These are phyloP conservation scores for Punctoribates punctum DNA, from an alignment of 2,888 invertebrate species.

Conservation along the genomic window DNA sequence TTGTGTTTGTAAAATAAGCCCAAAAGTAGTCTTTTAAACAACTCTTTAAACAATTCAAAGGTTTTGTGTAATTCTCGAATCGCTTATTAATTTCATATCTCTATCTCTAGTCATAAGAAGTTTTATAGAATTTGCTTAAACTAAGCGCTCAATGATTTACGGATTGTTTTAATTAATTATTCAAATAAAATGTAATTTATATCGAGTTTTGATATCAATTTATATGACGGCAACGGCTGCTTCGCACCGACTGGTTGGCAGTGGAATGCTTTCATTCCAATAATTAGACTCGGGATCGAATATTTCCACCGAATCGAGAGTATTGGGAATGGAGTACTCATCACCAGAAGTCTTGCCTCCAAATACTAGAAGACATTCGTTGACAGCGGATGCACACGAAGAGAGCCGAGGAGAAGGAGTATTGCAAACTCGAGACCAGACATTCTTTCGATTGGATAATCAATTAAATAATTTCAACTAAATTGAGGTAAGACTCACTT, in stretches of 20 bases:
- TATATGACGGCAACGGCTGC: constrained; percentile 75
- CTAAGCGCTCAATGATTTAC: constrained; percentile 20
- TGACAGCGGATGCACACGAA: constrained; percentile 78
- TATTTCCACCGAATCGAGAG: constrained; percentile 75
- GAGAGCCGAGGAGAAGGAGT: constrained; percentile 72
- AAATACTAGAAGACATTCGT: constrained; percentile 75
- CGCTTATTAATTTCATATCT: too few species aligned
- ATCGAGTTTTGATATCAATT: constrained; percentile 46
- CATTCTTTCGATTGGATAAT: constrained; percentile 59
- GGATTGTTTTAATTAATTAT: constrained; percentile 37
- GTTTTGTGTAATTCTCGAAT: too few species aligned
- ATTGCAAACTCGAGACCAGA: constrained; percentile 72
- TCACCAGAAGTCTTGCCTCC: constrained; percentile 60
- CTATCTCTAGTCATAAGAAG: neutral
- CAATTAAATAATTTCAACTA: neutral
- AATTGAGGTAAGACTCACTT: constrained; percentile 58
- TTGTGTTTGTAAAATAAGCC: too few species aligned
- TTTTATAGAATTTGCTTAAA: constrained; percentile 24
- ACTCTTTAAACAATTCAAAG: too few species aligned
- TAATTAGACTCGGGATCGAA: constrained; percentile 72
- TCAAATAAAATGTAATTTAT: neutral
- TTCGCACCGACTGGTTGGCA: constrained; percentile 79
- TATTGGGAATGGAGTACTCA: constrained; percentile 52
- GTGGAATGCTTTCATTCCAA: constrained; percentile 73
- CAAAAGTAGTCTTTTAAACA: too few species aligned